Evolutionary conservation across 2,888 invertebrate genomes (phyloP).

Genomic region (Drosophila histrio): DNA sequence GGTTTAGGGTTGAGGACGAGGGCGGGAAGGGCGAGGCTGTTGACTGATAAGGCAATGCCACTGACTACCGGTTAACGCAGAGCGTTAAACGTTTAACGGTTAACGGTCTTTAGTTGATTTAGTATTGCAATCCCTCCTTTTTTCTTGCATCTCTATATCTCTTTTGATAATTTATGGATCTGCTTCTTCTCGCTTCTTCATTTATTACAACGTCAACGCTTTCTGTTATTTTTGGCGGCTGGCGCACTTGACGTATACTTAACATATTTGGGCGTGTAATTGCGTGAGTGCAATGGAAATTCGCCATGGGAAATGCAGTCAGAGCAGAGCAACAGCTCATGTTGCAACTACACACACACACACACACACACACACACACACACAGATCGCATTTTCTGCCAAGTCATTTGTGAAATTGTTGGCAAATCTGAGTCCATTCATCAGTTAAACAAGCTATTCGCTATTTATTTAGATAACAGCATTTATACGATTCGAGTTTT

Average conservation of each 20-base stretch:
- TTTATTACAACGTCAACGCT: not conserved
- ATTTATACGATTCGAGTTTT: not conserved
- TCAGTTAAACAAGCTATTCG: conserved; percentile 16
- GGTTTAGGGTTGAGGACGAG: not conserved
- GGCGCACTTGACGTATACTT: conserved; percentile 29
- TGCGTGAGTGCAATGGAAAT: conserved; percentile 15
- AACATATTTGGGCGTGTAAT: conserved; percentile 9
- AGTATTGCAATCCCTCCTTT: not conserved
- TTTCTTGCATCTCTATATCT: not conserved
- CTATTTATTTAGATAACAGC: conserved; percentile 29
- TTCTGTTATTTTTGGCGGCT: not conserved
- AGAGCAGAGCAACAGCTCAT: not conserved
- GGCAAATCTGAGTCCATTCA: conserved; percentile 8
- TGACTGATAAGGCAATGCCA: conserved; percentile 45
- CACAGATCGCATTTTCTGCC: not conserved
- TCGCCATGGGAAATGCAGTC: not conserved
- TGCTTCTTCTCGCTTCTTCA: not conserved
- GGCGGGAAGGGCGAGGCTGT: not conserved
- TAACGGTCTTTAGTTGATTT: conserved; percentile 8
- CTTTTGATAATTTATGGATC: not conserved
- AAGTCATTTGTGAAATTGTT: conserved; percentile 20
- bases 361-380: not conserved
- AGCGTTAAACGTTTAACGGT: too few relatives aligned
- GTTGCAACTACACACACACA: not conserved
- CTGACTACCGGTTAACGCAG: conserved; percentile 12